phyloP scores from a whole-genome alignment of 2,113 vertebrate species.

The Galemys pyrenaicus region DNA sequence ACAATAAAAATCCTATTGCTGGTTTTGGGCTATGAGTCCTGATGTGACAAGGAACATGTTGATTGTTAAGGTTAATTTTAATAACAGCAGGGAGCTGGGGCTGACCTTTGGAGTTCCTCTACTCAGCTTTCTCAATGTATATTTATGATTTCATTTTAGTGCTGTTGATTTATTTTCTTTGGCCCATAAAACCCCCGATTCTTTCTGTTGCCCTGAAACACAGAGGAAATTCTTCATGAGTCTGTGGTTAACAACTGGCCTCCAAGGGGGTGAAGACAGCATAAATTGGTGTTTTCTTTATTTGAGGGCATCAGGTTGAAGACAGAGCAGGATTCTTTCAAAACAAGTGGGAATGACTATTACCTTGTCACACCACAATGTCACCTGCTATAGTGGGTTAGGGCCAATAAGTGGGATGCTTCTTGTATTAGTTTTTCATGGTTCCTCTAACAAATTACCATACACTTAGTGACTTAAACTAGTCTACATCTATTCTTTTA shows the following conservation, averaged over 20 bases:
- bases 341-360: background rate
- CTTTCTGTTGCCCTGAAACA: conserved; percentile 62
- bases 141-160: conserved; percentile 71
- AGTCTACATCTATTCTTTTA: conserved; percentile 3
- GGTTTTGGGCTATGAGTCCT: background rate
- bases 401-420: background rate
- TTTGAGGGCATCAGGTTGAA: background rate
- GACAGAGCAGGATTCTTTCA: background rate
- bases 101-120: background rate
- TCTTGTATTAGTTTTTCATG: background rate
- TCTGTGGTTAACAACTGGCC: background rate
- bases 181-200: conserved; percentile 61
- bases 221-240: conserved; percentile 35
- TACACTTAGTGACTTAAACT: background rate
- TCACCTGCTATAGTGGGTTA: background rate
- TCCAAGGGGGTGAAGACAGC: background rate
- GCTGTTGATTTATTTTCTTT: conserved; percentile 62
- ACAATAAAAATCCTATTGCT: conserved; percentile 14
- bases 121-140: conserved; percentile 57
- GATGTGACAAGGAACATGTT: background rate
- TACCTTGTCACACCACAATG: background rate
- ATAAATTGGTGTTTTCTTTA: background rate
- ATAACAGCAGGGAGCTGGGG: conserved; percentile 63
- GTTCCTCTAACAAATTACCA: background rate
- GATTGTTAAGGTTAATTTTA: conserved; percentile 68